Evolutionary conservation across 53 echinoderm and acorn worm genomes (phyloP).

Genomic region (Zoroaster sp.): DNA sequence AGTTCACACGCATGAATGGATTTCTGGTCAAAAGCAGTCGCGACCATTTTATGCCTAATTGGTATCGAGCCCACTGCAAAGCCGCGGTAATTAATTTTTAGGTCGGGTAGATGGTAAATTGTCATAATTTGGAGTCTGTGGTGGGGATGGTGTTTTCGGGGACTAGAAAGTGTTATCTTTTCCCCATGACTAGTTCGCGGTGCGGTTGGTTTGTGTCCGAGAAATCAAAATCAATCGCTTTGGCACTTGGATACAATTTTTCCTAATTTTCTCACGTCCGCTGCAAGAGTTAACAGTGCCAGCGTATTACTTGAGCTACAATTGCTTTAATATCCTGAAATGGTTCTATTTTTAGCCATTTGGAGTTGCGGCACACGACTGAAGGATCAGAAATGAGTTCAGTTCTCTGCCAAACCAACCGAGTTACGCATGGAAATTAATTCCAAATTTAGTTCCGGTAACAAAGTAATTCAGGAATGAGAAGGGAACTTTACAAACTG

Average conservation of each 20-base stretch:
- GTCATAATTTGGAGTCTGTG: not conserved
- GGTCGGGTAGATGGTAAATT: slow-evolving; percentile 11
- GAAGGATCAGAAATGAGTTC: no score
- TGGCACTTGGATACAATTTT: not conserved
- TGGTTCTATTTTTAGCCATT: no score
- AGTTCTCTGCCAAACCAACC: no score
- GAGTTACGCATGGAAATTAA: no score
- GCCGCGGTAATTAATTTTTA: slow-evolving; percentile 32
- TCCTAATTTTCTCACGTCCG: not conserved
- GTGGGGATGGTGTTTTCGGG: not conserved
- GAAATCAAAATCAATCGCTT: not conserved
- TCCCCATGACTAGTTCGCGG: not conserved
- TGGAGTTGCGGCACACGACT: no score
- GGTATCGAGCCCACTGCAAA: not conserved
- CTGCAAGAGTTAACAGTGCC: not conserved
- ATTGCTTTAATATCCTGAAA: no score
- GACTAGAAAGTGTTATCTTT: not conserved
- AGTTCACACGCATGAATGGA: not conserved
- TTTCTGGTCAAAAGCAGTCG: not conserved
- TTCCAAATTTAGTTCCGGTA: no score
- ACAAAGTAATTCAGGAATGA: no score
- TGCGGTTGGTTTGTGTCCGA: not conserved
- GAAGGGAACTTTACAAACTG: no score
- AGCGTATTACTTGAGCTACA: not conserved
- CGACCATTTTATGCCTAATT: not conserved